Evolutionary conservation across 2,797 vertebrate genomes (phyloP).

Genomic region (Rhinichthys osculus): DNA sequence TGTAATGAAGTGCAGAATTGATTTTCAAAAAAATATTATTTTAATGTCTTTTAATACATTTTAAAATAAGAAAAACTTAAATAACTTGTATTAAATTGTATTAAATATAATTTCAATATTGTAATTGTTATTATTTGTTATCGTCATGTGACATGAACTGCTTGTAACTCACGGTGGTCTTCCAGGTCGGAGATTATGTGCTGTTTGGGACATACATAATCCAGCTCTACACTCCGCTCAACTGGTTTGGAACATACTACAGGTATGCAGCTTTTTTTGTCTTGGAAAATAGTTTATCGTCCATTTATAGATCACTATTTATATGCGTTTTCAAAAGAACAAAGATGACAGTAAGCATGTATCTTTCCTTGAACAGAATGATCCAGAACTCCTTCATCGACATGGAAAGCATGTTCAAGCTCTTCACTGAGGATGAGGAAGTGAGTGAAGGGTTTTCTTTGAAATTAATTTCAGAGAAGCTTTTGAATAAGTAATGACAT

Average conservation of each 20-base stretch:
- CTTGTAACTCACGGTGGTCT: background rate
- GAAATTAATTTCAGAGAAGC: background rate
- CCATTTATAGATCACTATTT: background rate
- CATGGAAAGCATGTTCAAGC: constrained; percentile 98
- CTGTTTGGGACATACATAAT: constrained; percentile 97
- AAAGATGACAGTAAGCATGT: rapidly evolving
- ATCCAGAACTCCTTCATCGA: constrained; percentile 97
- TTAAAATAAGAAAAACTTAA: background rate
- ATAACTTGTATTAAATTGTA: background rate
- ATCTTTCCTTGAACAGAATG: constrained; percentile 77
- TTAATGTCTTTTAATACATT: background rate
- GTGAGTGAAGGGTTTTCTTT: constrained; percentile 65
- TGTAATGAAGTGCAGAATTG: background rate
- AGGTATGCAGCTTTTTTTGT: constrained; percentile 75
- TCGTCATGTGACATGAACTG: background rate
- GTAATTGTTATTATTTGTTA: background rate
- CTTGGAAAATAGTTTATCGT: background rate
- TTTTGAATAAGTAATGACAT: too few species aligned
- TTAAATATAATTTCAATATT: background rate
- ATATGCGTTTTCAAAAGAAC: background rate
- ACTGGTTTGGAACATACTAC: constrained; percentile 99
- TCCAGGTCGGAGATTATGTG: constrained; percentile 93
- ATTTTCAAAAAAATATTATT: background rate
- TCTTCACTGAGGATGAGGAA: constrained; percentile 90
- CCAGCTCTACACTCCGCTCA: constrained; percentile 93